phyloP scores from a whole-genome alignment of 2,797 vertebrate species.

The Pelobates cultripes region DNA sequence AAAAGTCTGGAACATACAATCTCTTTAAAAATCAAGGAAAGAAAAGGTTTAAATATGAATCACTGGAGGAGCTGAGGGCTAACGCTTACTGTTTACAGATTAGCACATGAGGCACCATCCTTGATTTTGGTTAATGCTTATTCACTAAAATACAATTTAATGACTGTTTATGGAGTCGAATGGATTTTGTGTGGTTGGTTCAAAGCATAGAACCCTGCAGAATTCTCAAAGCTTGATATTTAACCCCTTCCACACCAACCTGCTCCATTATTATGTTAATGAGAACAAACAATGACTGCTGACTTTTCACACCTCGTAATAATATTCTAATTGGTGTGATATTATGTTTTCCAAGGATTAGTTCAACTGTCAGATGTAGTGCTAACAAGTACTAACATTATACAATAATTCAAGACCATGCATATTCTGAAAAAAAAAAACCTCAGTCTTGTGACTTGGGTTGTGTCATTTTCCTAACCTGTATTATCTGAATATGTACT shows the following conservation, averaged over 20 bases:
- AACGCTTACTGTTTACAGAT: slow-evolving; percentile 12
- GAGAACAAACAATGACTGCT: neutral
- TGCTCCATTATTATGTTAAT: neutral
- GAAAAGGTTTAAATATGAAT: slow-evolving; percentile 2
- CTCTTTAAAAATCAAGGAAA: neutral
- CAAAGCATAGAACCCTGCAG: neutral
- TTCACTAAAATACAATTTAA: slow-evolving; percentile 35
- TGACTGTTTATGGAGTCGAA: slow-evolving; percentile 23
- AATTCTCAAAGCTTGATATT: neutral
- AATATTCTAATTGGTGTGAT: neutral
- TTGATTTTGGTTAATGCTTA: slow-evolving; percentile 18
- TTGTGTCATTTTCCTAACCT: too few species aligned
- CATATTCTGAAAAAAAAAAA: too few species aligned
- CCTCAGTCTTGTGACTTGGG: too few species aligned
- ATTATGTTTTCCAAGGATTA: neutral
- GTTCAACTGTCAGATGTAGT: neutral
- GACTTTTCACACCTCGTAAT: neutral
- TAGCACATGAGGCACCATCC: slow-evolving; percentile 16
- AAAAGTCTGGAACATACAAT: neutral
- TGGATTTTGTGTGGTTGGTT: slow-evolving; percentile 23
- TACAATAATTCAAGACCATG: neutral
- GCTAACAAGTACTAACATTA: neutral
- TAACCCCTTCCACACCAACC: neutral
- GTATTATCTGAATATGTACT: too few species aligned
- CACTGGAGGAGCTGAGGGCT: neutral